These are phyloP conservation scores for Bombus superbus DNA, from an alignment of 1,140 invertebrate genomes.

Conservation along the genomic window DNA sequence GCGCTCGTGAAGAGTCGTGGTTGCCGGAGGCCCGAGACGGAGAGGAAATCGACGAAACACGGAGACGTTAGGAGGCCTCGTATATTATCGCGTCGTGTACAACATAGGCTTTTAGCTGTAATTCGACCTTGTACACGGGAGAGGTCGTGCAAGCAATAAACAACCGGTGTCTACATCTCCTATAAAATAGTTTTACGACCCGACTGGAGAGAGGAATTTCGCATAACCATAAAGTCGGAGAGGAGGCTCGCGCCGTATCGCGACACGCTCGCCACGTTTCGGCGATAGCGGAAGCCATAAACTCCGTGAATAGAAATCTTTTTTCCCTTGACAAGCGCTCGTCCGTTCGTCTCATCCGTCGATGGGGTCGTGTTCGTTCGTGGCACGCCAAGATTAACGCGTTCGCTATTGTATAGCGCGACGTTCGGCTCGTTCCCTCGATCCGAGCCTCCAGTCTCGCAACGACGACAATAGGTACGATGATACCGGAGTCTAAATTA, in stretches of 20 bases:
- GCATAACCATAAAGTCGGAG: conserved; percentile 76
- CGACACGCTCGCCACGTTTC: conserved; percentile 52
- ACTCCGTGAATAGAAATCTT: conserved; percentile 26
- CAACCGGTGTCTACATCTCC: conserved; percentile 72
- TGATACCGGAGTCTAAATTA: neutral
- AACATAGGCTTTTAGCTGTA: conserved; percentile 78
- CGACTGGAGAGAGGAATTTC: conserved; percentile 76
- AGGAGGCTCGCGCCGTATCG: conserved; percentile 63
- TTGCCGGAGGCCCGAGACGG: conserved; percentile 19
- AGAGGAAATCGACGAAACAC: conserved; percentile 65
- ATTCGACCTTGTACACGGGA: conserved; percentile 73
- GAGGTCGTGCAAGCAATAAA: conserved; percentile 68
- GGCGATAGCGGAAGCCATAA: conserved; percentile 67
- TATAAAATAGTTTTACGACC: conserved; percentile 82
- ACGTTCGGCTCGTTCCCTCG: neutral
- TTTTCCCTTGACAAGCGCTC: conserved; percentile 28
- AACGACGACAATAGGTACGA: neutral
- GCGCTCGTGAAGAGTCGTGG: neutral
- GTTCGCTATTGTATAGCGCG: conserved; percentile 26
- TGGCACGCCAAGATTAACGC: conserved; percentile 72
- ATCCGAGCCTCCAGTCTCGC: neutral
- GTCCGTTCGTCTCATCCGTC: neutral
- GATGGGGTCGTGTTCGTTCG: conserved; percentile 58
- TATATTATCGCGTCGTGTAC: conserved; percentile 75
- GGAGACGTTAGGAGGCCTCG: conserved; percentile 66